Evolutionary conservation across 2,888 invertebrate species (phyloP).

Genomic region (Tupiocoris notatus): DNA sequence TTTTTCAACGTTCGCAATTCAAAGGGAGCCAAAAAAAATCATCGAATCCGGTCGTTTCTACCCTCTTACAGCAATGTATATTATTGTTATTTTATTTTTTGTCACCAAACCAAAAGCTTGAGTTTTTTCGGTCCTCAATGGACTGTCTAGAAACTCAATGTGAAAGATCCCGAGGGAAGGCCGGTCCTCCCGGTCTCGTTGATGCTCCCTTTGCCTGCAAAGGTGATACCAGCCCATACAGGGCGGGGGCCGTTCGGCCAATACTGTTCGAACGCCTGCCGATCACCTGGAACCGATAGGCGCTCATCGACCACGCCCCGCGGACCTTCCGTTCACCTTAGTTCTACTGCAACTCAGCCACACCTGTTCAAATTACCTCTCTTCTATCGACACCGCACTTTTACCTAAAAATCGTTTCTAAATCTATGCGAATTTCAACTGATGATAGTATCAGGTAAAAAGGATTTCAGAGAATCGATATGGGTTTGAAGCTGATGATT

Average conservation of each 20-base stretch:
- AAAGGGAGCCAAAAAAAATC: too few relatives aligned
- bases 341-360: neutral
- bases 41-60: too few relatives aligned
- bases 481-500: too few relatives aligned
- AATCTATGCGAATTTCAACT: too few relatives aligned
- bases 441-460: too few relatives aligned
- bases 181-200: neutral
- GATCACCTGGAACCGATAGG: slow-evolving; percentile 40
- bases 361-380: slow-evolving; percentile 37
- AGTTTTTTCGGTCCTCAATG: neutral
- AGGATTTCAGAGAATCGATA: too few relatives aligned
- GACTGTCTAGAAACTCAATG: neutral
- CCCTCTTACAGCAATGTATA: too few relatives aligned
- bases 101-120: too few relatives aligned
- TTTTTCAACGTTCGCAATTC: too few relatives aligned
- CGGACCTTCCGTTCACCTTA: slow-evolving; percentile 22
- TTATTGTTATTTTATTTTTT: too few relatives aligned
- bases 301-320: slow-evolving; percentile 41
- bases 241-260: slow-evolving; percentile 4
- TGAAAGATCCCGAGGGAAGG: neutral
- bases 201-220: neutral
- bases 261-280: slow-evolving; percentile 38
- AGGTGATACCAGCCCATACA: neutral
- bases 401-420: too few relatives aligned
- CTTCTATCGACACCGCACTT: too few relatives aligned